A percentile compares a stretch with the other conserved stretches of the same genome.
Conservation (phyloP, 2,113 vertebrate species). For the Myotis yumanensis region DNA sequence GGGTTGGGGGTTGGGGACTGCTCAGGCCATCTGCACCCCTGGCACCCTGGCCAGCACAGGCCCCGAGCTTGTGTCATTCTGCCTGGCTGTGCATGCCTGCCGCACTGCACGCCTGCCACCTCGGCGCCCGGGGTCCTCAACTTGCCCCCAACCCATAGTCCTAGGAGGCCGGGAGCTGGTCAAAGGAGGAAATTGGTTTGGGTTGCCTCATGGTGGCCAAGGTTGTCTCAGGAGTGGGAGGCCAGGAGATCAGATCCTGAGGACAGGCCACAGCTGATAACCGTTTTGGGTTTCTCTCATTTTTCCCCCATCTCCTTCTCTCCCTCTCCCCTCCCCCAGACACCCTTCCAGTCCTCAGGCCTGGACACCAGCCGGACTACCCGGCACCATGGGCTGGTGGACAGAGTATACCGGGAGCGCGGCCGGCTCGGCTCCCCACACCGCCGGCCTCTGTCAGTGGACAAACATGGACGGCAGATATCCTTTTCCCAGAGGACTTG, state of each 20-base stretch:
- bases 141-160: neutral
- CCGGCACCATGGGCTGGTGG: conserved; percentile 97
- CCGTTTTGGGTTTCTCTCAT: neutral
- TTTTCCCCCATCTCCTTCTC: neutral
- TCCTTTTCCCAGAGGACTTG: conserved; percentile 85
- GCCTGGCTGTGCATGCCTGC: conserved; percentile 73
- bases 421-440: conserved; percentile 96
- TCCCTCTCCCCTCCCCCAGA: conserved; percentile 78
- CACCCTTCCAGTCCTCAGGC: conserved; percentile 92
- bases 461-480: conserved; percentile 98
- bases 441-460: conserved; percentile 94
- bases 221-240: neutral
- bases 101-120: conserved; percentile 67
- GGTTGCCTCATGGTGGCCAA: neutral
- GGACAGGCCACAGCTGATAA: neutral
- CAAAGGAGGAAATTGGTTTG: neutral
- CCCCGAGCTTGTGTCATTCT: conserved; percentile 56
- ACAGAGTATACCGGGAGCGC: conserved; percentile 95
- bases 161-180: neutral
- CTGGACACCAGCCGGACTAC: conserved; percentile 97
- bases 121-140: neutral
- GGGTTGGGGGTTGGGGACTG: neutral
- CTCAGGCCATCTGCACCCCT: conserved; percentile 7
- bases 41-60: conserved; percentile 11
- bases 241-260: neutral